Percentiles rank a stretch among this genome's conserved stretches.
Evolutionary conservation across 2,797 vertebrate species (phyloP).

Genomic region (Otolemur crassicaudatus): DNA sequence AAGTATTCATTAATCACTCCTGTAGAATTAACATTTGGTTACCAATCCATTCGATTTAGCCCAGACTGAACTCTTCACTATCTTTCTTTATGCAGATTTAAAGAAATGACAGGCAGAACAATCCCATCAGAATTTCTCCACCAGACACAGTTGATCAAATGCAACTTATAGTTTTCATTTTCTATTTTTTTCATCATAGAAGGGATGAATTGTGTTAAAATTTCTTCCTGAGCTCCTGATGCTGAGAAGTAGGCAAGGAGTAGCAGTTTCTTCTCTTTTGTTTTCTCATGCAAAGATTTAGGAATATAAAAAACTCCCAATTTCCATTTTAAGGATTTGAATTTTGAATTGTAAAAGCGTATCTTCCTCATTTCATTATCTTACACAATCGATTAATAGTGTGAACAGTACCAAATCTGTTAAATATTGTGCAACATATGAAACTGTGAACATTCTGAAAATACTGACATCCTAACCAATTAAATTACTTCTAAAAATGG

Average conservation of each 20-base stretch:
- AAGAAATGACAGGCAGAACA: neutral
- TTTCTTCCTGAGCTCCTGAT: neutral
- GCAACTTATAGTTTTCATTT: neutral
- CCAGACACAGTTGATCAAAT: neutral
- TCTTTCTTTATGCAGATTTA: neutral
- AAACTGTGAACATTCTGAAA: conserved; percentile 27
- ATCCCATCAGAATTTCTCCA: neutral
- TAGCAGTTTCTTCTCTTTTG: neutral
- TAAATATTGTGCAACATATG: neutral
- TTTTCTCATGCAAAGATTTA: neutral
- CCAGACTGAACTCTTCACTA: neutral
- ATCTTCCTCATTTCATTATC: neutral
- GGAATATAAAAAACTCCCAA: neutral
- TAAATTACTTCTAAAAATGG: neutral
- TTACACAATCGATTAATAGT: neutral
- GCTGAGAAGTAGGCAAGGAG: neutral
- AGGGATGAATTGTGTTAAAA: neutral
- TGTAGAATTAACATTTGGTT: neutral
- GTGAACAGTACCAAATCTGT: neutral
- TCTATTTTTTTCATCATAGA: neutral
- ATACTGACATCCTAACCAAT: neutral
- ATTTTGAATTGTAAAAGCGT: neutral
- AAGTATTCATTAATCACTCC: neutral
- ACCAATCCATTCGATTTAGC: neutral
- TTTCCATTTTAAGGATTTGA: neutral